Evolutionary conservation across 92 coral and sea anemone species (phyloP).

Genomic region (Heliopora coerulea): DNA sequence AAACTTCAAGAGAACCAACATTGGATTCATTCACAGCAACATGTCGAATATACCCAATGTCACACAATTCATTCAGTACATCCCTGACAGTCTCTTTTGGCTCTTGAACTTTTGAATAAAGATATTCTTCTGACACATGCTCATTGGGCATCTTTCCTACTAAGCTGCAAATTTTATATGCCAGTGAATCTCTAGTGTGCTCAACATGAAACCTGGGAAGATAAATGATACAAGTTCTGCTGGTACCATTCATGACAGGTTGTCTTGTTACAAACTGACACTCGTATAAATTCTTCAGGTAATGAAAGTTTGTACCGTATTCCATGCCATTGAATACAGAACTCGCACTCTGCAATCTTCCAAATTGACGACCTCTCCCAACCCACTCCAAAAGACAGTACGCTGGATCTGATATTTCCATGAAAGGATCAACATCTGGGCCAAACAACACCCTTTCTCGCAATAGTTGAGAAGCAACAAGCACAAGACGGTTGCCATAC

Average conservation of each 20-base stretch:
- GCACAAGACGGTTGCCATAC: conserved; percentile 76
- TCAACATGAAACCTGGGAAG: conserved; percentile 61
- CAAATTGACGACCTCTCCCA: conserved; percentile 69
- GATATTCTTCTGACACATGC: not conserved
- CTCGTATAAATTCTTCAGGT: conserved; percentile 52
- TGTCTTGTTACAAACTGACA: conserved; percentile 63
- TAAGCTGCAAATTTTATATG: conserved; percentile 51
- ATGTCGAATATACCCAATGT: not conserved
- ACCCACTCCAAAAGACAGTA: conserved; percentile 80
- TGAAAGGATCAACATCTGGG: conserved; percentile 56
- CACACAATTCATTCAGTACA: not conserved
- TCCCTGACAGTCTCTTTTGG: not conserved
- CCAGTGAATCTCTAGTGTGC: conserved; percentile 57
- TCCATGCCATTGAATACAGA: conserved; percentile 49
- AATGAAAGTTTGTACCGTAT: conserved; percentile 55
- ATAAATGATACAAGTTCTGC: not conserved
- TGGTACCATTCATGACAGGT: conserved; percentile 28
- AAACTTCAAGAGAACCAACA: not conserved
- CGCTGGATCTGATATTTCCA: conserved; percentile 52
- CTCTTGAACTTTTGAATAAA: conserved; percentile 6
- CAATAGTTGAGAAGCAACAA: conserved; percentile 86
- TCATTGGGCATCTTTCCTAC: conserved; percentile 57
- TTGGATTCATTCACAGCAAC: not conserved
- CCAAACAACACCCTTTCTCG: conserved; percentile 65
- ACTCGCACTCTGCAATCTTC: conserved; percentile 63